Conservation (phyloP, 2,113 vertebrate genomes). For the Trichomycterus rosablanca region DNA sequence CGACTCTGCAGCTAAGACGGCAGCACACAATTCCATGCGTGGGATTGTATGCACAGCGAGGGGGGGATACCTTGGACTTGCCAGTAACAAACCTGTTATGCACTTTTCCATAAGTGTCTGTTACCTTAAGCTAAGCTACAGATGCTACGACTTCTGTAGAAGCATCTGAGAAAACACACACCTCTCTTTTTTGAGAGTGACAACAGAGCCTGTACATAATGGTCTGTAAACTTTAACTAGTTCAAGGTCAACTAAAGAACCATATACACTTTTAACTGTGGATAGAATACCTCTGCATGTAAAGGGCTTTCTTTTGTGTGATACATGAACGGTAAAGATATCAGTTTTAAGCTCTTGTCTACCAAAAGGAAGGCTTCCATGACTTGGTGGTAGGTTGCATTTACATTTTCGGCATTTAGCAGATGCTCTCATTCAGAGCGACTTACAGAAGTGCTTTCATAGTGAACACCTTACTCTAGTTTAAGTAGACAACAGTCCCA, state of each 20-base stretch:
- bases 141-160: conserved; percentile 7
- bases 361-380: background rate
- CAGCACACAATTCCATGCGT: conserved; percentile 17
- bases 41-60: conserved; percentile 21
- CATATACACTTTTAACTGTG: conserved; percentile 17
- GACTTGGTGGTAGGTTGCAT: too few relatives aligned
- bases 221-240: background rate
- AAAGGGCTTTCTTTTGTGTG: background rate
- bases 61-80: conserved; percentile 30
- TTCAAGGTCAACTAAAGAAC: conserved; percentile 3
- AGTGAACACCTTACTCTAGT: too few relatives aligned
- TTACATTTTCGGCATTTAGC: too few relatives aligned
- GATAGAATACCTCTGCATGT: background rate
- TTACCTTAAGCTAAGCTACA: conserved; percentile 15
- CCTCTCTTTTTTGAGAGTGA: background rate
- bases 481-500: too few relatives aligned
- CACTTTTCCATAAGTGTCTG: background rate
- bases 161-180: conserved; percentile 20
- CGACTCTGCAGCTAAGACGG: conserved; percentile 30
- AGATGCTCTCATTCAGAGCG: too few relatives aligned
- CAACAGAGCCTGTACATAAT: background rate
- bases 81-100: conserved; percentile 33
- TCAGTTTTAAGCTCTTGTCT: background rate
- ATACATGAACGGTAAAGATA: conserved; percentile 2
- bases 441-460: too few relatives aligned